Conservation (phyloP, 2,113 vertebrate genomes). For the Poeciliopsis turrubarensis region DNA sequence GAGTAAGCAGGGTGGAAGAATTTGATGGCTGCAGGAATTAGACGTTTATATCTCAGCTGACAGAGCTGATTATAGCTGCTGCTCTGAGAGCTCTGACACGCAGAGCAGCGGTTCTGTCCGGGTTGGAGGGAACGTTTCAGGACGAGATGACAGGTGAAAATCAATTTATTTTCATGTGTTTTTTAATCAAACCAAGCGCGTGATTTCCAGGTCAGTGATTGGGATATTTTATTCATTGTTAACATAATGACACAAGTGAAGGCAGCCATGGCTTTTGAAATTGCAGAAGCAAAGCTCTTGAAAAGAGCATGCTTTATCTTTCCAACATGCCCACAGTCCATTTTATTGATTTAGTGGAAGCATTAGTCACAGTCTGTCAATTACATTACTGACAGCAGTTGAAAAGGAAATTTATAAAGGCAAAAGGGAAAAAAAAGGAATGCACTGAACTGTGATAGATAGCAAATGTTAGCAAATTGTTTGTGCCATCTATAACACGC, state of each 20-base stretch:
- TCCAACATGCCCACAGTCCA: constrained; percentile 27
- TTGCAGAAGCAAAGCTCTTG: constrained; percentile 1
- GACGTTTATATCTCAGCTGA: constrained; percentile 58
- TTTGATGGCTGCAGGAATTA: constrained; percentile 52
- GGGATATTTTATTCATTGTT: constrained; percentile 16
- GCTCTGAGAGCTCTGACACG: constrained; percentile 47
- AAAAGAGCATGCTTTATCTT: constrained; percentile 36
- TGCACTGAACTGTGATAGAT: constrained; percentile 30
- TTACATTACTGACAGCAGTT: constrained; percentile 14
- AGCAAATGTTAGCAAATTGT: constrained; percentile 21
- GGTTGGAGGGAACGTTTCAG: constrained; percentile 45
- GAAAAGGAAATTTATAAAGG: constrained; percentile 4
- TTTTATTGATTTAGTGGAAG: constrained; percentile 61
- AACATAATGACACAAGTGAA: constrained; percentile 1
- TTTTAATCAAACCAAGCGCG: constrained; percentile 15
- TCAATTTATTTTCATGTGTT: constrained; percentile 30
- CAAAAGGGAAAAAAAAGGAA: constrained; percentile 16
- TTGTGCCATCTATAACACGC: constrained; percentile 12
- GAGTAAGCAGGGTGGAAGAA: constrained; percentile 18
- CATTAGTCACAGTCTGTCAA: constrained; percentile 57
- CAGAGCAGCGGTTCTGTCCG: constrained; percentile 59
- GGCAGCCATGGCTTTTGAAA: constrained; percentile 33
- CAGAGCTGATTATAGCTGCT: constrained; percentile 56
- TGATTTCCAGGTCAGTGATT: constrained; percentile 2
- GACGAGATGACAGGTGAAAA: constrained; percentile 39